phyloP scores from a whole-genome alignment of 2,113 vertebrate species.

The Ceratotherium simum region DNA sequence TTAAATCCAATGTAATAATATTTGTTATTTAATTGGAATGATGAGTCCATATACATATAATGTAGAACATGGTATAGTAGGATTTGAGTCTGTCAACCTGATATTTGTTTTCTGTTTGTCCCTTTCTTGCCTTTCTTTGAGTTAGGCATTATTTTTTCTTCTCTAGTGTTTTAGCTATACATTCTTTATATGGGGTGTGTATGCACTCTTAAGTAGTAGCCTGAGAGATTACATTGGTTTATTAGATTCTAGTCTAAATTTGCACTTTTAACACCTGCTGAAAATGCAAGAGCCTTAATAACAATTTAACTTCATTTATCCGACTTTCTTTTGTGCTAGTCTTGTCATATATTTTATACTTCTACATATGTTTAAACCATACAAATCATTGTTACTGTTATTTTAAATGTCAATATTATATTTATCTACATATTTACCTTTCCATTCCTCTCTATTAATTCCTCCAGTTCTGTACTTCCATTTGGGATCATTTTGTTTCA shows the following conservation, averaged over 20 bases:
- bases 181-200: neutral
- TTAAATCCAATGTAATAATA: neutral
- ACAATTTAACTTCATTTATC: neutral
- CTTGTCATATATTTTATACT: neutral
- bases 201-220: neutral
- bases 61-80: neutral
- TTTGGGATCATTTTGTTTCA: neutral
- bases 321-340: neutral
- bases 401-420: neutral
- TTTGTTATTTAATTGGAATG: neutral
- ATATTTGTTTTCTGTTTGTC: neutral
- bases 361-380: neutral
- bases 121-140: neutral
- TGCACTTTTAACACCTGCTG: neutral
- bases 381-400: neutral
- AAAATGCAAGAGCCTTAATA: neutral
- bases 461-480: neutral
- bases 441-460: neutral
- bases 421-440: neutral
- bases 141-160: neutral
- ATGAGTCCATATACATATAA: neutral
- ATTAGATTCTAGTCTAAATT: neutral
- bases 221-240: neutral
- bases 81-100: neutral
- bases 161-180: neutral